Evolutionary conservation across 2,888 invertebrate genomes (phyloP), one percentile per base, ranked within the genome.

Genomic region (Drosophila kambysellisi): DNA sequence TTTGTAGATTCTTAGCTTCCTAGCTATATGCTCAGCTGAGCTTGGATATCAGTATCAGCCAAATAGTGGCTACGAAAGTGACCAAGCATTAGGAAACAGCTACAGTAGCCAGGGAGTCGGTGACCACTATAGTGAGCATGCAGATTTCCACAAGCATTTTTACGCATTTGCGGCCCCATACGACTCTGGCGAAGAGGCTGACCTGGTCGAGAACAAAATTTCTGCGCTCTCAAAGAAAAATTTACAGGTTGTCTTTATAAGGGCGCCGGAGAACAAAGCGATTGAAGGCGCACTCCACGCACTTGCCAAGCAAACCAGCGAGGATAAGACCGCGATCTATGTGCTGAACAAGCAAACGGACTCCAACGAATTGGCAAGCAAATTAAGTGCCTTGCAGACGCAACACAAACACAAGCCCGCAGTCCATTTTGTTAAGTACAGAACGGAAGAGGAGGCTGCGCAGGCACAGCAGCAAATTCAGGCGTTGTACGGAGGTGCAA

Each of bases 271-370:
- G 67, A 91, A 91, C 43, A 89, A 80, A 52, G 91, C 79, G 0
- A 76, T 91, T 5, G 85, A 82, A 29, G 84, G 89, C 17, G 91
- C 92, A 0, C 83, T 91, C 0, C 74, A 82, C 35, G 89, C 91
- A 6, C 66, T 91, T 48, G 84, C 86, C 46, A 91, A 86, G 53
- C 92, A 92, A 39, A 83, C 74, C 54, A 89, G 71, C 48, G 91
- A 92, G 81, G 92, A 92, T 37, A 90, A 90, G 62, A 92, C 92
- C 0, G 91, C 91, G 35, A 92, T 92, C 41, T 92, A 91, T 66
- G 92, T 92, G 30, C 81, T 92, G 12, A 89, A 86, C 70, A 92
- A 92, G 73, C 92, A 92, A 66, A 78, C 88, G 53, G 91, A 92
- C 39, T 80, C 83, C 20, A 75, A 82, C 52, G 82, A 91, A 68